A percentile compares a stretch with the other conserved stretches of the same genome.
phyloP scores from a whole-genome alignment of 2,797 vertebrate species.

The Scolopax rusticola region DNA sequence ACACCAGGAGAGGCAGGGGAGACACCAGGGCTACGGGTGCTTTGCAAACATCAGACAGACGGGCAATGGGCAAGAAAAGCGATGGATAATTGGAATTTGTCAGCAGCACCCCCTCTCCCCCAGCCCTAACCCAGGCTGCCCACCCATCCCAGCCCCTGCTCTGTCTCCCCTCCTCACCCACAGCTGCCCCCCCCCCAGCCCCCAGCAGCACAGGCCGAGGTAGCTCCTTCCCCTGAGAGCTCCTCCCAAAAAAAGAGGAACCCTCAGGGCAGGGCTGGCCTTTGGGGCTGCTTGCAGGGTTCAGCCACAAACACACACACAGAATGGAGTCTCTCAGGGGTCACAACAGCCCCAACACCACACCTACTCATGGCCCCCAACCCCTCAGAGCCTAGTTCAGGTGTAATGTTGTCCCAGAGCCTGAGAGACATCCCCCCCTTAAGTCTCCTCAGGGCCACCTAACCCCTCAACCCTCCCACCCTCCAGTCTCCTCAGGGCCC shows the following conservation, averaged over 20 bases:
- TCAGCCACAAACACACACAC: rapidly evolving
- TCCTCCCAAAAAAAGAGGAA: rapidly evolving
- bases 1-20: neutral
- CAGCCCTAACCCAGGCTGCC: neutral
- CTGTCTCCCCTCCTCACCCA: neutral
- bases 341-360: rapidly evolving
- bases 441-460: neutral
- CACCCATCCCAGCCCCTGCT: neutral
- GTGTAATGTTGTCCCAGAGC: rapidly evolving
- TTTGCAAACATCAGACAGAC: rapidly evolving
- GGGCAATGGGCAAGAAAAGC: neutral
- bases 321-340: rapidly evolving
- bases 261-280: no score
- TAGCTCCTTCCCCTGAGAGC: rapidly evolving
- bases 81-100: neutral
- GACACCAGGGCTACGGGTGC: rapidly evolving
- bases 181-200: no score
- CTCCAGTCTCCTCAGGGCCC: neutral
- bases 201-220: neutral
- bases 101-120: neutral
- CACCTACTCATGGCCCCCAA: rapidly evolving
- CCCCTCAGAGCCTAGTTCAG: neutral
- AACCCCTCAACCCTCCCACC: neutral
- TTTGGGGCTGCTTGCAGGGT: rapidly evolving
- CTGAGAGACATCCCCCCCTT: neutral